Evolutionary conservation across 2,888 invertebrate genomes (phyloP), one percentile per base, ranked within the genome.

Genomic region (Carcina quercana): DNA sequence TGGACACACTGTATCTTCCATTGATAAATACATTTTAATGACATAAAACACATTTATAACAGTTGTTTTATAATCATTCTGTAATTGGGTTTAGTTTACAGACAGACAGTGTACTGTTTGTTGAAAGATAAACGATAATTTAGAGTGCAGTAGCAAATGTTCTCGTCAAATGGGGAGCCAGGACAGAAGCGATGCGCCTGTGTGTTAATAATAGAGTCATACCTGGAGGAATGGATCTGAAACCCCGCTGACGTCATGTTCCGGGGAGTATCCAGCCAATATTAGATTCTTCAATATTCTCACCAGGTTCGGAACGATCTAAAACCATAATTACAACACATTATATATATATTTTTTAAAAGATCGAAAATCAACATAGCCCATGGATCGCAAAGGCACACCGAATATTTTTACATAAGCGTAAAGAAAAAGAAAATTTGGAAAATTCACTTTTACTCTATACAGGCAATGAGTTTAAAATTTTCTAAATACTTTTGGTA

Each of bases 161-260:
- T n/a, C n/a, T n/a, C n/a, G n/a, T n/a, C n/a, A n/a, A n/a, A n/a
- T n/a, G n/a, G n/a, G n/a, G n/a, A n/a, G n/a, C n/a, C n/a, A n/a
- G n/a, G n/a, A n/a, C n/a, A n/a, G n/a, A n/a, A n/a, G n/a, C n/a
- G n/a, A n/a, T n/a, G n/a, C n/a, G n/a, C n/a, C n/a, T n/a, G n/a
- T n/a, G n/a, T n/a, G n/a, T n/a, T n/a, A n/a, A n/a, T n/a, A n/a
- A n/a, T n/a, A n/a, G n/a, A n/a, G n/a, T n/a, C n/a, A n/a, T 73
- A 96, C 96, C 91, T 99, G 99, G 45, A 99, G 87, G 84, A 99
- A 99, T 27, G 99, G 99, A 85, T 99, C 99, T 50, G 97, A 98
- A 25, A 99, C 97, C 13, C 99, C 99, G 42, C 97, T 97, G 26
- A 99, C 99, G 76, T 99, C 99, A 73, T 99, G 99, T 68, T 99